A percentile compares a stretch with the other conserved stretches of the same genome.
phyloP scores from a whole-genome alignment of 1,140 invertebrate genomes.

The Zaprionus lachaisei region DNA sequence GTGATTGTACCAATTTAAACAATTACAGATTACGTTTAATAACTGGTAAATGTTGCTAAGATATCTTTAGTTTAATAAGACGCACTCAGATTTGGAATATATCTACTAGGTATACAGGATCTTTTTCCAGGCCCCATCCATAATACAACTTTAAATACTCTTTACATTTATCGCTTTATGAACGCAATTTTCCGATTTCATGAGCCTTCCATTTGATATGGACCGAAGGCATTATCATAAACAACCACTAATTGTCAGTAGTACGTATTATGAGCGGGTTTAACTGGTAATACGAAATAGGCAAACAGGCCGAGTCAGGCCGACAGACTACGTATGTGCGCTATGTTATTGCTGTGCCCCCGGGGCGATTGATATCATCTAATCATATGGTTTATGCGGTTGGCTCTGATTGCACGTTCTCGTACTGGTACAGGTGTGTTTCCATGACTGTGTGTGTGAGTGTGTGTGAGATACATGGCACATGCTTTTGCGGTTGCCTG shows the following conservation, averaged over 20 bases:
- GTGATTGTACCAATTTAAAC: constrained; percentile 1
- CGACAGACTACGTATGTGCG: constrained; percentile 9
- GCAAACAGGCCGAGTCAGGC: neutral
- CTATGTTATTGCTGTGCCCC: constrained; percentile 8
- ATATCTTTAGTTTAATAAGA: neutral
- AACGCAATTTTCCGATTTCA: neutral
- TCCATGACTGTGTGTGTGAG: neutral
- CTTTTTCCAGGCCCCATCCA: neutral
- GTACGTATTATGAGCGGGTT: neutral
- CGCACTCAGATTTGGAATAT: neutral
- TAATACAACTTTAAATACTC: neutral
- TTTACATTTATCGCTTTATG: neutral
- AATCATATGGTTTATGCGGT: constrained; percentile 41
- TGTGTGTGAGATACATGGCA: constrained; percentile 26
- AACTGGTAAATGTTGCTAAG: neutral
- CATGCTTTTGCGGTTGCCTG: constrained; percentile 18
- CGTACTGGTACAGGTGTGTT: constrained; percentile 6
- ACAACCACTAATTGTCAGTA: constrained; percentile 34
- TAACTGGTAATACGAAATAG: constrained; percentile 25
- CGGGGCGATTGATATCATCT: constrained; percentile 28
- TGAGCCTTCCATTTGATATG: constrained; percentile 1
- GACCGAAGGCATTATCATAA: neutral
- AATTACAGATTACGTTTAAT: neutral
- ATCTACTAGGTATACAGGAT: neutral
- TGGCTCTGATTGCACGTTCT: constrained; percentile 24